phyloP scores from a whole-genome alignment of 2,888 invertebrate genomes.

The Podotricha telesiphe region DNA sequence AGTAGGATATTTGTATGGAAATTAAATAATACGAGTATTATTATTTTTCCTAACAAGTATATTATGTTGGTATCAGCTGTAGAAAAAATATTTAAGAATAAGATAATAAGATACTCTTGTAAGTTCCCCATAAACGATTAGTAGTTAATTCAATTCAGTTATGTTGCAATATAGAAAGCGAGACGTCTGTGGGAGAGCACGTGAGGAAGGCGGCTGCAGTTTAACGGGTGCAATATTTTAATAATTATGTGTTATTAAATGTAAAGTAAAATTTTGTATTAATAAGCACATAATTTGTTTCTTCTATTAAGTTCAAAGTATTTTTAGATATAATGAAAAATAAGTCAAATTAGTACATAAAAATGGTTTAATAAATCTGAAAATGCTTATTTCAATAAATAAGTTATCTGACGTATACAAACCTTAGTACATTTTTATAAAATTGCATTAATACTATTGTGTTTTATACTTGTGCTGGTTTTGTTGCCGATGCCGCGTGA shows the following conservation, averaged over 20 bases:
- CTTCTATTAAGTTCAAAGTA: too few relatives aligned
- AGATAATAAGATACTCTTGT: neutral
- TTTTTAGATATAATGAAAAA: too few relatives aligned
- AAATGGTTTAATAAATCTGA: too few relatives aligned
- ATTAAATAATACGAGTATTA: too few relatives aligned
- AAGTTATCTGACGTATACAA: neutral
- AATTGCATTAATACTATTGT: neutral
- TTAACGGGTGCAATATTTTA: neutral
- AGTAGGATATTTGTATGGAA: neutral
- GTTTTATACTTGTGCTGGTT: constrained; percentile 45
- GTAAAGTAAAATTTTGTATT: neutral
- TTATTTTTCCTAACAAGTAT: too few relatives aligned
- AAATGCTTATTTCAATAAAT: neutral
- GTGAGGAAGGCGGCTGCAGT: constrained; percentile 9
- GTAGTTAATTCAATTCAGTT: constrained; percentile 38
- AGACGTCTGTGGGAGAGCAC: constrained; percentile 45
- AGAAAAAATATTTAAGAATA: neutral
- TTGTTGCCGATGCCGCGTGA: constrained; percentile 51
- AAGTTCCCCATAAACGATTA: constrained; percentile 7
- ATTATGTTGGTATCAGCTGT: neutral
- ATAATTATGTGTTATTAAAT: constrained; percentile 4
- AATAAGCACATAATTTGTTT: too few relatives aligned
- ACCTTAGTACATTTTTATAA: neutral
- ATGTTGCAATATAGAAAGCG: constrained; percentile 56
- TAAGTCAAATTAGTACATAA: too few relatives aligned